phyloP scores from a whole-genome alignment of 2,888 invertebrate genomes.

The Scotopteryx bipunctaria region DNA sequence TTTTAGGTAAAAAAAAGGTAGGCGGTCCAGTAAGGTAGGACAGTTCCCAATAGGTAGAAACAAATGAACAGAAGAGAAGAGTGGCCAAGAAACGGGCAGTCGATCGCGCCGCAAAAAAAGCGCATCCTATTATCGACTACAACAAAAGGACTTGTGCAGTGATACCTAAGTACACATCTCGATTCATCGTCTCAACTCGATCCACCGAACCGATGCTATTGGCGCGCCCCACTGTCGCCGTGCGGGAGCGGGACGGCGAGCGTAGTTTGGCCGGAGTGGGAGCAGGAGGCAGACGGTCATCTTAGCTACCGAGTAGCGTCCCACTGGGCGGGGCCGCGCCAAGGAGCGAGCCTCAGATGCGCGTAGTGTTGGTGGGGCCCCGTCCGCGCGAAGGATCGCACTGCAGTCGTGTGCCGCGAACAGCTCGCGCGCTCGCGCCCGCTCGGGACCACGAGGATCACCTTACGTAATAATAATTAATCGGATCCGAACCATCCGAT shows the following conservation, averaged over 20 bases:
- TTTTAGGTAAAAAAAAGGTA: conserved; percentile 2
- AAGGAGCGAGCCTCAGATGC: conserved; percentile 84
- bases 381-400: conserved; percentile 83
- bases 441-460: conserved; percentile 56
- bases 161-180: conserved; percentile 84
- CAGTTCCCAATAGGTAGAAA: conserved; percentile 31
- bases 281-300: conserved; percentile 80
- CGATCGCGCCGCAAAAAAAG: conserved; percentile 78
- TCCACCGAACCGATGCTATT: conserved; percentile 81
- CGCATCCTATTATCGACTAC: conserved; percentile 83
- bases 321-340: conserved; percentile 85
- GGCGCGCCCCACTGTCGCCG: conserved; percentile 83
- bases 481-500: conserved; percentile 71
- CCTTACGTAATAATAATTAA: conserved; percentile 78
- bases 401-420: conserved; percentile 82
- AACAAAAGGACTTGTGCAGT: conserved; percentile 83
- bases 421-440: conserved; percentile 73
- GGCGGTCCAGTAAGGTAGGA: conserved; percentile 7
- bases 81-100: conserved; percentile 60
- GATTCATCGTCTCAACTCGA: conserved; percentile 83
- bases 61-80: conserved; percentile 59
- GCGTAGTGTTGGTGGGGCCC: conserved; percentile 85
- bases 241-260: conserved; percentile 64
- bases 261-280: conserved; percentile 51
- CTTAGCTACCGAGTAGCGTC: conserved; percentile 81